Evolutionary conservation across 2,888 invertebrate species (phyloP).

Genomic region (Drosophila nigritarsus): DNA sequence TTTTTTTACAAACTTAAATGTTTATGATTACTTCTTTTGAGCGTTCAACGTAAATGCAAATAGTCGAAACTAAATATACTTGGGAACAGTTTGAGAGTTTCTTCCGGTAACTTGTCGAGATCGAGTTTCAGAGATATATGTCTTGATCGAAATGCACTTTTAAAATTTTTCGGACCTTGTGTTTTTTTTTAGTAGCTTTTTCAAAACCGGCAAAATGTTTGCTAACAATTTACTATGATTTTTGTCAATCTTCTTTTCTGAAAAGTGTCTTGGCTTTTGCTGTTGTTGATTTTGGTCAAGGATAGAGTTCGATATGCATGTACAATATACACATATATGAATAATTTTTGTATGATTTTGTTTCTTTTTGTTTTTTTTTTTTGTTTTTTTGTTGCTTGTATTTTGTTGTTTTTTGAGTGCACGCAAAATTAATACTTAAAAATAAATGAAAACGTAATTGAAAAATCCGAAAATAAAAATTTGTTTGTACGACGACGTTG

Average conservation of each 20-base stretch:
- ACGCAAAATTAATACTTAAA: conserved; percentile 82
- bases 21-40: conserved; percentile 36
- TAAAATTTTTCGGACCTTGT: conserved; percentile 41
- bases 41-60: conserved; percentile 57
- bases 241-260: conserved; percentile 28
- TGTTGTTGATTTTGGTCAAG: conserved; percentile 57
- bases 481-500: conserved; percentile 84
- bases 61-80: conserved; percentile 49
- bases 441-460: conserved; percentile 84
- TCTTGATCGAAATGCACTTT: conserved; percentile 56
- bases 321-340: conserved; percentile 56
- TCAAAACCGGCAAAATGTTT: conserved; percentile 49
- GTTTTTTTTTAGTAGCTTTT: conserved; percentile 25
- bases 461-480: conserved; percentile 83
- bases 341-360: conserved; percentile 58
- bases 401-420: conserved; percentile 75
- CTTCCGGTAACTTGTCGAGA: conserved; percentile 52
- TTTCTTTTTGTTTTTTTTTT: conserved; percentile 44
- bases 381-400: conserved; percentile 51
- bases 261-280: conserved; percentile 43
- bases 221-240: conserved; percentile 13
- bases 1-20: conserved; percentile 40
- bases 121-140: conserved; percentile 46
- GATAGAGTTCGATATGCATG: conserved; percentile 47
- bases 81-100: conserved; percentile 45